phyloP scores from a whole-genome alignment of 1,140 invertebrate species.

The Plodia interpunctella region DNA sequence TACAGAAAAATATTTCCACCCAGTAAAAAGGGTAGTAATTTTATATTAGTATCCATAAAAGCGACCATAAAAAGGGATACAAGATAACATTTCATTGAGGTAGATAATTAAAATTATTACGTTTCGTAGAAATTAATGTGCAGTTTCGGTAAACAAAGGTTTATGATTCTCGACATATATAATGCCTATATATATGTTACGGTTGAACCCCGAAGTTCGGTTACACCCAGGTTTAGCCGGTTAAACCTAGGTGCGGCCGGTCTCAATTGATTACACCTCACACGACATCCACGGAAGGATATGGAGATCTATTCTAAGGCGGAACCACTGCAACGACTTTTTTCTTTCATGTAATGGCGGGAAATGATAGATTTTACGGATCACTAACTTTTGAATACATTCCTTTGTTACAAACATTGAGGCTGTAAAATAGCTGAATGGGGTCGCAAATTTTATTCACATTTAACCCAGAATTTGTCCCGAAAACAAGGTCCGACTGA shows the following conservation, averaged over 20 bases:
- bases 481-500: constrained; percentile 31
- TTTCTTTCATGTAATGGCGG: too few species aligned
- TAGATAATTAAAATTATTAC: constrained; percentile 16
- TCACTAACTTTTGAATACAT: background rate
- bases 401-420: background rate
- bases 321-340: too few species aligned
- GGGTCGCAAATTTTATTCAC: constrained; percentile 27
- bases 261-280: too few species aligned
- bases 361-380: background rate
- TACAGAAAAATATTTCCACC: constrained; percentile 15
- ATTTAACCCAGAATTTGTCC: constrained; percentile 26
- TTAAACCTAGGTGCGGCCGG: too few species aligned
- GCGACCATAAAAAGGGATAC: constrained; percentile 11
- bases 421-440: constrained; percentile 2
- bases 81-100: constrained; percentile 16
- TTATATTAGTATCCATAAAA: constrained; percentile 19
- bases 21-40: constrained; percentile 18
- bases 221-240: too few species aligned
- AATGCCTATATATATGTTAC: background rate
- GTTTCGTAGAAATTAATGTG: constrained; percentile 6
- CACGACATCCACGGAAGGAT: too few species aligned
- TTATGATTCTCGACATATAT: background rate
- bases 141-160: background rate
- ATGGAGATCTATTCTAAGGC: too few species aligned
- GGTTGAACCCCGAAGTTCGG: too few species aligned